These are phyloP conservation scores for Semotilus atromaculatus DNA, from an alignment of 2,797 vertebrate genomes.

Conservation along the genomic window DNA sequence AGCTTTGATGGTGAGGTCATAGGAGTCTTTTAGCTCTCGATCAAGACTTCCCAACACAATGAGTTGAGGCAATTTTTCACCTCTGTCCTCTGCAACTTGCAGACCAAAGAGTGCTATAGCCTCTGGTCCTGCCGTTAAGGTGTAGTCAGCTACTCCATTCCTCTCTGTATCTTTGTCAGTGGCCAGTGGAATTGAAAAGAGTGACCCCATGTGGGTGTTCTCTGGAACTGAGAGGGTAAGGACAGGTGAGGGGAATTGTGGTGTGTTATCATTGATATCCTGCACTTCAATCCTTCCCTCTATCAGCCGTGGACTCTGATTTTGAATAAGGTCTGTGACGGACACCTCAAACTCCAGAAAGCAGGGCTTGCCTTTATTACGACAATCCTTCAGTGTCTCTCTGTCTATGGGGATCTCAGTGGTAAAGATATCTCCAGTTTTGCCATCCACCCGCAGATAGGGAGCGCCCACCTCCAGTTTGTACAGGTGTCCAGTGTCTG, in stretches of 20 bases:
- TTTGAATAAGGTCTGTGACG: slow-evolving; percentile 92
- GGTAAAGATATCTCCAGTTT: slow-evolving; percentile 97
- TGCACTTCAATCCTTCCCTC: slow-evolving; percentile 97
- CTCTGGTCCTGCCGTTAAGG: slow-evolving; percentile 88
- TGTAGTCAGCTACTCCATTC: slow-evolving; percentile 93
- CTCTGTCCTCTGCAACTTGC: slow-evolving; percentile 95
- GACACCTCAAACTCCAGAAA: slow-evolving; percentile 98
- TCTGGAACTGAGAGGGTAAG: slow-evolving; percentile 95
- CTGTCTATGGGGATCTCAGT: slow-evolving; percentile 97
- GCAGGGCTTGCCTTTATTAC: slow-evolving; percentile 88
- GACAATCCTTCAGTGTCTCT: slow-evolving; percentile 92
- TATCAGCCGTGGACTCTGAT: slow-evolving; percentile 89
- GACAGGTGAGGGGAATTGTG: slow-evolving; percentile 94
- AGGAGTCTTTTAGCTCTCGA: slow-evolving; percentile 94
- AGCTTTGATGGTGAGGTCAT: slow-evolving; percentile 96
- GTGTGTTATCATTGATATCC: slow-evolving; percentile 99
- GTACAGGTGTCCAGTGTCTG: slow-evolving; percentile 94
- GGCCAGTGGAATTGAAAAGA: slow-evolving; percentile 93
- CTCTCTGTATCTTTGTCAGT: slow-evolving; percentile 92
- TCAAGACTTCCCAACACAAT: slow-evolving; percentile 96
- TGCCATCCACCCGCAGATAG: slow-evolving; percentile 94
- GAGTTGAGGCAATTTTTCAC: slow-evolving; percentile 94
- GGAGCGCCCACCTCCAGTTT: slow-evolving; percentile 95
- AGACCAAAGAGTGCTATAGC: slow-evolving; percentile 92
- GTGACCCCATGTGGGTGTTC: slow-evolving; percentile 90